phyloP scores from a whole-genome alignment of 1,140 invertebrate species.

The Triops longicaudatus region DNA sequence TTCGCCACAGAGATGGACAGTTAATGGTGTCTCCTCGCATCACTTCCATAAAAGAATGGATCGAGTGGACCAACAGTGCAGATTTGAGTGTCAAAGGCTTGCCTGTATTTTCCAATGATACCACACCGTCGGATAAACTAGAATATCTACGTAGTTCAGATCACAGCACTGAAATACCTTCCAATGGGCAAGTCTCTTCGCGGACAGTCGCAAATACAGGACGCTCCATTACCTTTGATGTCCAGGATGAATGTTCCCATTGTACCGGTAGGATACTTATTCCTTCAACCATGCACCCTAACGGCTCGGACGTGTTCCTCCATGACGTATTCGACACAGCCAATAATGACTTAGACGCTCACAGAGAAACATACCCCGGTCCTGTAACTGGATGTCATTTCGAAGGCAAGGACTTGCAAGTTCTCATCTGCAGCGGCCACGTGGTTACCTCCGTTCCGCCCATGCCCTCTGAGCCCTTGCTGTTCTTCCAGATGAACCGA shows the following conservation, averaged over 20 bases:
- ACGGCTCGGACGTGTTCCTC: slow-evolving; percentile 27
- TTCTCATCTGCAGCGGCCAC: slow-evolving; percentile 20
- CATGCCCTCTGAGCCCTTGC: slow-evolving; percentile 13
- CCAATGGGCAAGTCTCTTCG: not conserved
- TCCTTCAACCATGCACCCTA: slow-evolving; percentile 16
- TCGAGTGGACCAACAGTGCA: not conserved
- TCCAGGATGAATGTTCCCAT: not conserved
- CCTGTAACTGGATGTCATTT: slow-evolving; percentile 22
- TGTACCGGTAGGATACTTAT: slow-evolving; percentile 16
- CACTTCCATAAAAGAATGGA: not conserved
- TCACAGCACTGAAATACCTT: not conserved
- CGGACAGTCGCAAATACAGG: not conserved
- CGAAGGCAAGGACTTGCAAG: not conserved
- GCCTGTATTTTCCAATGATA: slow-evolving; percentile 2
- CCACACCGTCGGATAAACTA: not conserved
- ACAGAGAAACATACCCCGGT: not conserved
- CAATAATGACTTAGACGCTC: slow-evolving; percentile 5
- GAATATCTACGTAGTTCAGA: not conserved
- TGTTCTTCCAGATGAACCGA: slow-evolving; percentile 22
- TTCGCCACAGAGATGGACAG: not conserved
- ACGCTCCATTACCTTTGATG: not conserved
- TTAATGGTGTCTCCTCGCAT: not conserved
- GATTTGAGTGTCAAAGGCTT: not conserved
- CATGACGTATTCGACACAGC: slow-evolving; percentile 16
- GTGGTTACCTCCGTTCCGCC: slow-evolving; percentile 20